Base-by-base conservation (phyloP, 2,888 invertebrate genomes). In the Gerosis bhagava region DNA sequence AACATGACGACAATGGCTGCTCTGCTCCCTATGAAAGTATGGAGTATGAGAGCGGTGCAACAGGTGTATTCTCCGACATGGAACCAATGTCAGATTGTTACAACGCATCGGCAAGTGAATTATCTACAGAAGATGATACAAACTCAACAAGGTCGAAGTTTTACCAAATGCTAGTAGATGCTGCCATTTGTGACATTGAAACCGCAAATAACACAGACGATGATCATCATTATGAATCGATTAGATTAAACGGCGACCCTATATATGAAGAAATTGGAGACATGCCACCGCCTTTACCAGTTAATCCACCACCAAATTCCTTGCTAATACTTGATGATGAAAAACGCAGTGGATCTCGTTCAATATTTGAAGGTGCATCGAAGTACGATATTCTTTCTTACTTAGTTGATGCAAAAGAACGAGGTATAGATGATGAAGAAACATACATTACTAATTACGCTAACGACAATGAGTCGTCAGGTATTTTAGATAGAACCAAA, bases 341-440 rank as follows among this genome's bases (percentile, higher is more conserved):
- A 42, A 93, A 94, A 70, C 94, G 94, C 67, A 83, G 77, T 65
- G 93, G 91, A 53, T 92, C 91, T 35, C 90, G 92, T 56, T 94
- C 94, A 35, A 94, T 94, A 68, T 94, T 95, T 82, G 93, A 94
- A 82, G 93, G 95, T 39, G 95, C 95, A 49, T 95, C 96, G 8
- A 96, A 96, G 73, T 96, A 96, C 65, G 97, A 97, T 67, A 95
- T 97, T 63, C 89, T 97, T 39, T 96, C 95, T 50, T 97, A 97
- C 69, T 88, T 97, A 54, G 96, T 97, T 51, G 96, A 96, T 73
- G 95, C 96, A 50, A 95, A 95, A 81, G 94, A 94, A 75, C 89
- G 94, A 54, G 94, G 94, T 3, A 91, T 94, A 46, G 91, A 92
- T 59, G 90, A 92, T 46, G 94, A 94, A 79, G 94, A 94, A 69